These are phyloP conservation scores for Potamarius usumacintae DNA, from an alignment of 2,113 vertebrate species.

Conservation along the genomic window DNA sequence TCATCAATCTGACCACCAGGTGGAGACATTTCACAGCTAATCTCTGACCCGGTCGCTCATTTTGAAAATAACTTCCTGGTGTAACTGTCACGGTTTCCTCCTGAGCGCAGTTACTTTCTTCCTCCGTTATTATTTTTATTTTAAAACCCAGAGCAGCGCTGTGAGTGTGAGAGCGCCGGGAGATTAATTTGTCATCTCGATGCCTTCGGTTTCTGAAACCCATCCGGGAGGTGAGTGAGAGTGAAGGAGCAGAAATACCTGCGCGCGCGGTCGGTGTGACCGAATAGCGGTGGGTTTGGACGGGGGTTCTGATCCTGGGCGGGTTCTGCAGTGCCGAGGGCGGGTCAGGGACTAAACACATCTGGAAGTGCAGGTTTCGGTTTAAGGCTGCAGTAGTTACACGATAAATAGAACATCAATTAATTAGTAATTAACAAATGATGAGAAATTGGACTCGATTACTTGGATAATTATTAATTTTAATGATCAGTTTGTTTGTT, in stretches of 20 bases:
- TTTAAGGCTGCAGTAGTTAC: no score
- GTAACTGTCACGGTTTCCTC: not conserved
- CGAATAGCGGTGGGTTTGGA: no score
- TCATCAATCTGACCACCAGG: not conserved
- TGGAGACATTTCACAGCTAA: not conserved
- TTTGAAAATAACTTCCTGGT: conserved; percentile 24
- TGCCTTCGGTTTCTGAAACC: not conserved
- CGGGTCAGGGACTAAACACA: no score
- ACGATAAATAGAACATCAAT: not conserved
- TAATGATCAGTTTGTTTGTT: not conserved
- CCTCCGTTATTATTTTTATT: not conserved
- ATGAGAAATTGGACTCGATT: not conserved
- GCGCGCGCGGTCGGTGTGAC: no score
- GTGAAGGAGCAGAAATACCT: no score
- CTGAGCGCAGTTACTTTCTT: not conserved
- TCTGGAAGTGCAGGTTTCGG: no score
- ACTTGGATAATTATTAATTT: not conserved
- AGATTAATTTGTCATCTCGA: not conserved
- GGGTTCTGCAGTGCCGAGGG: no score
- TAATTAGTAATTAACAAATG: not conserved
- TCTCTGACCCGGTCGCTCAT: not conserved
- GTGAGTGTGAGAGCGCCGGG: not conserved
- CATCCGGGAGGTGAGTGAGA: not conserved
- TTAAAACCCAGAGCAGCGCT: no score
- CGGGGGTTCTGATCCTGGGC: no score